phyloP scores from a whole-genome alignment of 2,113 vertebrate genomes.

The Gnathonemus echidnorhynchus region DNA sequence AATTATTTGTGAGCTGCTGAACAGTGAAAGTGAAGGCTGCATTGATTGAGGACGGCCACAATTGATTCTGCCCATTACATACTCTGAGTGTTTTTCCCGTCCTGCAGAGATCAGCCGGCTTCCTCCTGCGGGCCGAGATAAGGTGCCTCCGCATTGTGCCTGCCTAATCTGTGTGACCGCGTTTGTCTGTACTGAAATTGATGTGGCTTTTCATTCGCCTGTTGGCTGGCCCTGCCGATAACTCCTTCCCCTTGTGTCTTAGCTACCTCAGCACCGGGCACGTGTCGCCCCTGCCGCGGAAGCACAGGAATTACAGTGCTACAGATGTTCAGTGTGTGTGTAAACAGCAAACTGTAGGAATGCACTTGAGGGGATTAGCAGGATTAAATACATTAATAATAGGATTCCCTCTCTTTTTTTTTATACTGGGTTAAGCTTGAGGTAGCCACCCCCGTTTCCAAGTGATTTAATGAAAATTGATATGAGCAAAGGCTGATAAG shows the following conservation, averaged over 20 bases:
- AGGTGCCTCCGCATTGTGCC: conserved; percentile 95
- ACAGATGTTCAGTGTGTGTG: conserved; percentile 58
- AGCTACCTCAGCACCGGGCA: conserved; percentile 49
- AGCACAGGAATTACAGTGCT: conserved; percentile 55
- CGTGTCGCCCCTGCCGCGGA: conserved; percentile 44
- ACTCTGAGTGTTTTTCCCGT: conserved; percentile 98
- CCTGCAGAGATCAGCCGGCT: conserved; percentile 97
- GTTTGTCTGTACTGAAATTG: conserved; percentile 99
- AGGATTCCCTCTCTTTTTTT: conserved; percentile 9
- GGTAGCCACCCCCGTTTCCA: background rate
- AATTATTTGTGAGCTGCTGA: conserved; percentile 99
- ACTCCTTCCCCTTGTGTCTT: conserved; percentile 74
- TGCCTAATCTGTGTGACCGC: conserved; percentile 99
- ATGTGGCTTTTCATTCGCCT: conserved; percentile 97
- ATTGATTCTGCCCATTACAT: conserved; percentile 99
- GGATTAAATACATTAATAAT: conserved; percentile 32
- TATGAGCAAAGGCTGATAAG: background rate
- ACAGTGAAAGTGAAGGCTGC: conserved; percentile 95
- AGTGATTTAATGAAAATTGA: conserved; percentile 6
- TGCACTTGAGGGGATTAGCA: conserved; percentile 31
- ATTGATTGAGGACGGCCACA: conserved; percentile 99
- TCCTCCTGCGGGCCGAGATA: conserved; percentile 99
- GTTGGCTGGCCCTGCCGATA: conserved; percentile 83
- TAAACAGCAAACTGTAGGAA: conserved; percentile 11
- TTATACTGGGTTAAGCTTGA: background rate